Base-by-base conservation (phyloP, 1,140 invertebrate species). In the Tenebrio molitor region DNA sequence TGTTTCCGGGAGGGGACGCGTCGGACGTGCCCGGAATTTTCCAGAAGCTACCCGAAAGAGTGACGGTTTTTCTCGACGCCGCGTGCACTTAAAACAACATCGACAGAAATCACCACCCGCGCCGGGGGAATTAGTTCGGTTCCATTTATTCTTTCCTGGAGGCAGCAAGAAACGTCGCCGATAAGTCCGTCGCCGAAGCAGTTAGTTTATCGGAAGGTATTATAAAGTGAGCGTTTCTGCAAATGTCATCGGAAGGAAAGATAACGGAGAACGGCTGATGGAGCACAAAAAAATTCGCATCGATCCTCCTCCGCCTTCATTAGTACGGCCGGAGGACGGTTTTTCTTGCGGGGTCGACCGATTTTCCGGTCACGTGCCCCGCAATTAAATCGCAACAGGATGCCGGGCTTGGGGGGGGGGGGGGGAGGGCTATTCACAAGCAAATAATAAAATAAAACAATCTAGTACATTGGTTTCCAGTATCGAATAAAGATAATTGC, bases 151-250 rank as follows among this genome's bases (percentile, higher is more conserved):
- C n/a, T n/a, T n/a, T n/a, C n/a, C n/a, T n/a, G n/a, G n/a, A n/a
- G n/a, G n/a, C n/a, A n/a, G n/a, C n/a, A n/a, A 21, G 19, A 53
- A 53, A 53, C 16, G 19, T 53, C 17, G 17, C 19, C 23, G 23
- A 58, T 58, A 58, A 58, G 23, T 46, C 42, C 5, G 14, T 29
- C 50, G 50, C n/a, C 5, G 14, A 21, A 23, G 46, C 21, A 23
- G 50, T 58, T 58, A 58, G 50, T 29, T n/a, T 58, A 58, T 58
- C 50, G 25, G 25, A 58, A 25, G 44, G 50, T 58, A 5, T 58
- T 58, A 58, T 15, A 29, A 29, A 58, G 23, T n/a, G 23, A 15
- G 23, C 21, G 2, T 50, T 50, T 23, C 17, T 50, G 44, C 12
- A 3, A 50, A 4, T 50, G 50, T 25, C 50, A 29, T 15, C 50